A percentile compares a stretch with the other conserved stretches of the same genome.
These are phyloP conservation scores for Drosophila monieri DNA, from an alignment of 2,888 invertebrate species.

Conservation along the genomic window DNA sequence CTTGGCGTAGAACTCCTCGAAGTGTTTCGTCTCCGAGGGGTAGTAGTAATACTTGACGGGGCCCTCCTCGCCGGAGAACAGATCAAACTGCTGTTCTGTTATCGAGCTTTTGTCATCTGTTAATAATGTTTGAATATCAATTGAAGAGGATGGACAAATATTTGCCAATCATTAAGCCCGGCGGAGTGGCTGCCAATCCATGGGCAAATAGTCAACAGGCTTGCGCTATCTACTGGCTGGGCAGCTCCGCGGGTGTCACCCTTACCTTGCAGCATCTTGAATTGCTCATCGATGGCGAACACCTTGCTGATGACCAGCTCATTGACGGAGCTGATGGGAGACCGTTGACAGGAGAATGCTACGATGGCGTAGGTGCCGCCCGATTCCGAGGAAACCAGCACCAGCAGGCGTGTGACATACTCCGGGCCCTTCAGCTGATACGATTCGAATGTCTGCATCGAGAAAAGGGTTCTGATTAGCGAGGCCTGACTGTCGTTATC, in stretches of 20 bases:
- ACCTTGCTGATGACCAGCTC: slow-evolving; percentile 92
- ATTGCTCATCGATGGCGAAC: slow-evolving; percentile 91
- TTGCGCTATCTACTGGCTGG: too few relatives aligned
- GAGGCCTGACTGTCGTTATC: neutral
- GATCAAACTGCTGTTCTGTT: slow-evolving; percentile 79
- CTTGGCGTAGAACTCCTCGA: slow-evolving; percentile 75
- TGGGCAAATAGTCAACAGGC: neutral
- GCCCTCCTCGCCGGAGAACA: slow-evolving; percentile 75
- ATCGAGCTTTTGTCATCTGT: slow-evolving; percentile 76
- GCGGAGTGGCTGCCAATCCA: neutral
- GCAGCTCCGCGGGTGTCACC: neutral
- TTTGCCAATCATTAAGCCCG: neutral
- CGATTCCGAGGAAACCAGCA: slow-evolving; percentile 79
- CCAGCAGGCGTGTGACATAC: slow-evolving; percentile 79
- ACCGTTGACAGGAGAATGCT: slow-evolving; percentile 77
- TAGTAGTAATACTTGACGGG: slow-evolving; percentile 81
- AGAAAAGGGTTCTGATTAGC: neutral
- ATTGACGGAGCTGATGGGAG: slow-evolving; percentile 89
- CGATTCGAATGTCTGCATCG: slow-evolving; percentile 81
- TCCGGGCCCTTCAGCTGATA: slow-evolving; percentile 83
- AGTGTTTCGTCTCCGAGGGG: slow-evolving; percentile 71
- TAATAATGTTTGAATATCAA: slow-evolving; percentile 1
- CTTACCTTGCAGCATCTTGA: slow-evolving; percentile 89
- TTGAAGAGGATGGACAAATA: neutral
- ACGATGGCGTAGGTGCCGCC: slow-evolving; percentile 83